Percentiles rank a stretch among this genome's conserved stretches.
Conservation (phyloP, 2,888 invertebrate genomes). For the Nemapogon koenigi region DNA sequence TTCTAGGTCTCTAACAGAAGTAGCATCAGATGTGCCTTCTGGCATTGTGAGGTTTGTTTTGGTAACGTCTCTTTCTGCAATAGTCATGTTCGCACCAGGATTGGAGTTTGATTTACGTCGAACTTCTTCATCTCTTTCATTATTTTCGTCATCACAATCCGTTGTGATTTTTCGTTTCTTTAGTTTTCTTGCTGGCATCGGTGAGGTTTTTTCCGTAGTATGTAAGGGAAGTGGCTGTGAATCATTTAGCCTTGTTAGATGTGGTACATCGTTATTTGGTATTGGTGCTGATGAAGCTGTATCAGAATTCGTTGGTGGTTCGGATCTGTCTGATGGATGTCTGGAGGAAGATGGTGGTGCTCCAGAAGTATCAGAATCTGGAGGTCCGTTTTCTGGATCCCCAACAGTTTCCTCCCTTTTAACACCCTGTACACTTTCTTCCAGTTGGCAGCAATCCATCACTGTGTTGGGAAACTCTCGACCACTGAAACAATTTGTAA, state of each 20-base stretch:
- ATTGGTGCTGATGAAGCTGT: slow-evolving; percentile 47
- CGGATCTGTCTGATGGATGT: slow-evolving; percentile 43
- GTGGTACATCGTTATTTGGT: slow-evolving; percentile 47
- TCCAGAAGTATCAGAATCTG: slow-evolving; percentile 75
- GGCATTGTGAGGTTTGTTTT: slow-evolving; percentile 44
- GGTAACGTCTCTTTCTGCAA: slow-evolving; percentile 47
- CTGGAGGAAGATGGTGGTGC: slow-evolving; percentile 43
- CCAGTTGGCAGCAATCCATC: slow-evolving; percentile 93
- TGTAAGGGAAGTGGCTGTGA: slow-evolving; percentile 49
- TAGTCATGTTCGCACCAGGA: slow-evolving; percentile 43
- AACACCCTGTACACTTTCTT: slow-evolving; percentile 80
- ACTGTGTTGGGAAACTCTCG: slow-evolving; percentile 89
- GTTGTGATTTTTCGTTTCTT: slow-evolving; percentile 56
- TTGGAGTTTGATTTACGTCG: slow-evolving; percentile 52
- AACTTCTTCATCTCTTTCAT: slow-evolving; percentile 45
- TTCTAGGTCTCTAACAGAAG: slow-evolving; percentile 90
- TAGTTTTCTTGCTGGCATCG: slow-evolving; percentile 68
- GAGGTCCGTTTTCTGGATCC: slow-evolving; percentile 88
- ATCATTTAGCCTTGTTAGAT: slow-evolving; percentile 49
- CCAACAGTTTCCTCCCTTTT: slow-evolving; percentile 84
- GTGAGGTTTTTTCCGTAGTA: slow-evolving; percentile 57
- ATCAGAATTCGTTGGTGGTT: slow-evolving; percentile 45
- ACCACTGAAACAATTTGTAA: slow-evolving; percentile 70
- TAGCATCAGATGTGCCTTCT: slow-evolving; percentile 48
- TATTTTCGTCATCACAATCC: slow-evolving; percentile 43